These are phyloP conservation scores for Pristionchus exspectatus DNA, from an alignment of 2,888 invertebrate species.

Conservation along the genomic window DNA sequence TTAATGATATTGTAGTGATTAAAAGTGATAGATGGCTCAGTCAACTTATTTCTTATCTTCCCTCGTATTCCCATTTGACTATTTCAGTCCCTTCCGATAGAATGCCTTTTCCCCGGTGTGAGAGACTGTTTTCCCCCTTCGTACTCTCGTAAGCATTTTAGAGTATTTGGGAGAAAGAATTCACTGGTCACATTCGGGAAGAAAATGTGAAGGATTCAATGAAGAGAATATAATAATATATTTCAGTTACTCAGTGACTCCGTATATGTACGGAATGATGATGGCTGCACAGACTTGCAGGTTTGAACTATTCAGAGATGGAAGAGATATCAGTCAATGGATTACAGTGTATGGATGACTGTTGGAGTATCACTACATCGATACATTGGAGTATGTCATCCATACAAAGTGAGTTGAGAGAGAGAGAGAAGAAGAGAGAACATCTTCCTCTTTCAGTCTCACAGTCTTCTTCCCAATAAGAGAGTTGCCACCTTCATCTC, in stretches of 20 bases:
- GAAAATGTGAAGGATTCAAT: neutral
- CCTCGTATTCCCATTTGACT: neutral
- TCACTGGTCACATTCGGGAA: neutral
- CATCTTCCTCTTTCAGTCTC: conserved; percentile 48
- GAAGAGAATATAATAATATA: conserved; percentile 15
- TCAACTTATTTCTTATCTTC: neutral
- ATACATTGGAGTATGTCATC: conserved; percentile 76
- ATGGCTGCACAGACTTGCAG: conserved; percentile 74
- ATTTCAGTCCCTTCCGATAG: neutral
- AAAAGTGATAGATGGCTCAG: neutral
- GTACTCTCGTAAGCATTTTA: conserved; percentile 43
- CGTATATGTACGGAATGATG: conserved; percentile 75
- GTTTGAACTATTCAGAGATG: conserved; percentile 55
- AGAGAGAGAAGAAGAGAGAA: neutral
- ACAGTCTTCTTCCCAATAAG: conserved; percentile 57
- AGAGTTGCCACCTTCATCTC: conserved; percentile 68
- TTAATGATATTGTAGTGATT: neutral
- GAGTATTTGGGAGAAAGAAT: conserved; percentile 35
- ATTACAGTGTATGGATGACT: conserved; percentile 75
- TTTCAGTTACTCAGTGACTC: conserved; percentile 72
- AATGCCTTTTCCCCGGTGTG: conserved; percentile 5
- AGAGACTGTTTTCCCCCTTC: neutral
- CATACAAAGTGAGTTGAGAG: conserved; percentile 68
- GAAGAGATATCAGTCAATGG: neutral
- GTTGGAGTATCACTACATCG: conserved; percentile 76